These are phyloP conservation scores for Chloebia gouldiae DNA, from an alignment of 2,113 vertebrate genomes.

Conservation along the genomic window DNA sequence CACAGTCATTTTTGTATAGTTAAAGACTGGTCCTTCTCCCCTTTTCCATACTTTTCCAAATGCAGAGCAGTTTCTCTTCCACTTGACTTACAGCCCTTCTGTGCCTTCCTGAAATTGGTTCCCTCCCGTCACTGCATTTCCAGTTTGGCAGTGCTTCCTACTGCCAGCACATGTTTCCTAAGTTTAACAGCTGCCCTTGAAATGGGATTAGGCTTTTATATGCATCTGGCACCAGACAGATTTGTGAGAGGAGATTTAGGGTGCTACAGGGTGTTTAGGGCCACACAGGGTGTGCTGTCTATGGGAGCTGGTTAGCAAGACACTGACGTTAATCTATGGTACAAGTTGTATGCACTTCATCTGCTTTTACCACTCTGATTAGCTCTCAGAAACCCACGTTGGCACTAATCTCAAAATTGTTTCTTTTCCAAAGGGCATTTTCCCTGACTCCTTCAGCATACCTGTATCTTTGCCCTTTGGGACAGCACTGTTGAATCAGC, in stretches of 20 bases:
- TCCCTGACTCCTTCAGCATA: neutral
- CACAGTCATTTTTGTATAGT: neutral
- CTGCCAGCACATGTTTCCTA: neutral
- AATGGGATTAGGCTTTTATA: conserved; percentile 21
- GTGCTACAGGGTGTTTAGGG: neutral
- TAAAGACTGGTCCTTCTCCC: neutral
- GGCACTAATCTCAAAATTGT: neutral
- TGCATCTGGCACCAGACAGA: neutral
- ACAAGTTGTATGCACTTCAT: neutral
- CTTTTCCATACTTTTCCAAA: neutral
- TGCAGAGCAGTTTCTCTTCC: neutral
- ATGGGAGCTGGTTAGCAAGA: neutral
- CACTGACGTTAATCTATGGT: neutral
- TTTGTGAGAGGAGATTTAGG: conserved; percentile 32
- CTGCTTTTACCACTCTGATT: neutral
- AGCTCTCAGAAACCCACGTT: neutral
- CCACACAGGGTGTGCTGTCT: neutral
- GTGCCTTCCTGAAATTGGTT: neutral
- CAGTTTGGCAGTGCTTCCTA: neutral
- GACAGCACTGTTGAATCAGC: neutral
- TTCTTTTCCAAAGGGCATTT: neutral
- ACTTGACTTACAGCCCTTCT: neutral
- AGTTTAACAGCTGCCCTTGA: conserved; percentile 4
- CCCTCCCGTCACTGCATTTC: neutral
- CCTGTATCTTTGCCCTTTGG: neutral